Evolutionary conservation across 2,797 vertebrate species (phyloP).

Genomic region (Erpetoichthys calabaricus): DNA sequence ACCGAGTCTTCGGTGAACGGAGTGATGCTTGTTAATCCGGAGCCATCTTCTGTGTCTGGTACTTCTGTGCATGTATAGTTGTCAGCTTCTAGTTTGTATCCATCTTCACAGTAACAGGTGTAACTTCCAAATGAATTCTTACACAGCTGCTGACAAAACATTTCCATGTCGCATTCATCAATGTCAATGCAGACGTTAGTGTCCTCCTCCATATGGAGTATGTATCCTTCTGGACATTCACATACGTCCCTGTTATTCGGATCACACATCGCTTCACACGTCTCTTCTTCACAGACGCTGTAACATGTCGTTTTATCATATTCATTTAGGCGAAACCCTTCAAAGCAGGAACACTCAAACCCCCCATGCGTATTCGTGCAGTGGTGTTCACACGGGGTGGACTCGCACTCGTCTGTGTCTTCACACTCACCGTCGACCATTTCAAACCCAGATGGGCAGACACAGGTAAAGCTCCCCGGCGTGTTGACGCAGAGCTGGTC

Average conservation of each 20-base stretch:
- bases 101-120: conserved; percentile 37
- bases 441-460: conserved; percentile 32
- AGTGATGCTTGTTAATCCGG: neutral
- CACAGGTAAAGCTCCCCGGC: conserved; percentile 44
- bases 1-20: fast-evolving
- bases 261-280: conserved; percentile 43
- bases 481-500: conserved; percentile 44
- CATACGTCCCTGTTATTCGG: conserved; percentile 25
- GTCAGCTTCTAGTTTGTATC: conserved; percentile 2
- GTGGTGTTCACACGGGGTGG: conserved; percentile 38
- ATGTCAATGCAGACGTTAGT: too few species aligned
- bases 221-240: conserved; percentile 50
- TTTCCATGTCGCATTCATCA: conserved; percentile 19
- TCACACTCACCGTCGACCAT: conserved; percentile 32
- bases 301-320: conserved; percentile 25
- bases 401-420: conserved; percentile 25
- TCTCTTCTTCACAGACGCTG: conserved; percentile 29
- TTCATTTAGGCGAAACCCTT: conserved; percentile 25
- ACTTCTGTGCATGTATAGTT: neutral
- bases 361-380: conserved; percentile 30
- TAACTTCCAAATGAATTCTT: conserved; percentile 46
- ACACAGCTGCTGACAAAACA: conserved; percentile 29
- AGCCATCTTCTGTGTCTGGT: neutral
- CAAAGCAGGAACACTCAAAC: conserved; percentile 40
- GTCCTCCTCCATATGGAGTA: conserved; percentile 25